phyloP scores from a whole-genome alignment of 53 echinoderm and acorn worm species.

The Luidia sarsii region DNA sequence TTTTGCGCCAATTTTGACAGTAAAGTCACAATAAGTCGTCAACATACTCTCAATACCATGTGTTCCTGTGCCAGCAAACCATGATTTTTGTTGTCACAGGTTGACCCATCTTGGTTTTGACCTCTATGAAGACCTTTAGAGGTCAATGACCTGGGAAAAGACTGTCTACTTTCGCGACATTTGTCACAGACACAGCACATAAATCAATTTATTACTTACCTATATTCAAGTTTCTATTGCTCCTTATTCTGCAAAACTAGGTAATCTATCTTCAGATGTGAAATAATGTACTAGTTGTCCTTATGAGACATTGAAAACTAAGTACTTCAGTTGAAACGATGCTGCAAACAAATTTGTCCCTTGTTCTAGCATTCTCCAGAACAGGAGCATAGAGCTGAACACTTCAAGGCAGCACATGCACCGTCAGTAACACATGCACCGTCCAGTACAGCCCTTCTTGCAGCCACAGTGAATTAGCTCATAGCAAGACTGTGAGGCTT shows the following conservation, averaged over 20 bases:
- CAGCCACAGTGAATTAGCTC: slow-evolving; percentile 70
- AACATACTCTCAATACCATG: too few relatives aligned
- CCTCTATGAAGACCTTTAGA: background rate
- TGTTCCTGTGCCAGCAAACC: too few relatives aligned
- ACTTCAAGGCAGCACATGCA: slow-evolving; percentile 10
- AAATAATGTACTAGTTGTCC: background rate
- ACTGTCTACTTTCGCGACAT: background rate
- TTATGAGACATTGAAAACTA: background rate
- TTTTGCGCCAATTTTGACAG: too few relatives aligned
- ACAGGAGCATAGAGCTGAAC: slow-evolving; percentile 1
- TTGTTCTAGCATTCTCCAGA: background rate
- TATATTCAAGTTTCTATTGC: background rate
- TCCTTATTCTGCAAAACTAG: background rate
- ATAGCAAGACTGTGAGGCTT: slow-evolving; percentile 62
- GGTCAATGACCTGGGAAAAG: background rate
- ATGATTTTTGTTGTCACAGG: too few relatives aligned
- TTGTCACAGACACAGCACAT: background rate
- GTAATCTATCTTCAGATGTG: background rate
- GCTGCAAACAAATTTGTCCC: background rate
- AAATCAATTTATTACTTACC: background rate
- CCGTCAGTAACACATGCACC: slow-evolving; percentile 63
- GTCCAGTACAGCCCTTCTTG: slow-evolving; percentile 60
- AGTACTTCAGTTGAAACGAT: background rate
- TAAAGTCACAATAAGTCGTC: too few relatives aligned
- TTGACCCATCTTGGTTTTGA: too few relatives aligned